These are phyloP conservation scores for Chaetorhynchus papuensis DNA, from an alignment of 2,113 vertebrate genomes.

Conservation along the genomic window DNA sequence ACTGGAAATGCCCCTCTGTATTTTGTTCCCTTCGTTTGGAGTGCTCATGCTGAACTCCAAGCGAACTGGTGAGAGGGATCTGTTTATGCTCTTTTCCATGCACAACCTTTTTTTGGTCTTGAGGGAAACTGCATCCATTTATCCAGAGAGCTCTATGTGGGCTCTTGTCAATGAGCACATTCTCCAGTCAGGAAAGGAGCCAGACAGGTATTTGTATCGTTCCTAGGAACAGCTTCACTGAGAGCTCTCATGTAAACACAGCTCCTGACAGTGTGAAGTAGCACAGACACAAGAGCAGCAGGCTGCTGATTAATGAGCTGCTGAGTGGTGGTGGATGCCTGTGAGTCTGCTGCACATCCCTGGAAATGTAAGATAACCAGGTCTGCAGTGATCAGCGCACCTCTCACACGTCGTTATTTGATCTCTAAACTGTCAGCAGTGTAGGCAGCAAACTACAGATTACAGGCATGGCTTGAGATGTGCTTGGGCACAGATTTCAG, in stretches of 20 bases:
- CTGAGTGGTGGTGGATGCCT: not conserved
- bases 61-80: not conserved
- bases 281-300: not conserved
- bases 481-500: not conserved
- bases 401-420: not conserved
- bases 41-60: not conserved
- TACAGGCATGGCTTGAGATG: not conserved
- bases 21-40: not conserved
- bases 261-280: not conserved
- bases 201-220: not conserved
- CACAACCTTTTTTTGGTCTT: not conserved
- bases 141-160: not conserved
- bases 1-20: not conserved
- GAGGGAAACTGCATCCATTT: not conserved
- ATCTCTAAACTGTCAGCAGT: not conserved
- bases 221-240: not conserved
- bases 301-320: conserved; percentile 49
- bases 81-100: not conserved
- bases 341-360: not conserved
- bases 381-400: not conserved
- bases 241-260: not conserved
- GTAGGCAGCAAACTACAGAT: not conserved
- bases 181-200: not conserved
- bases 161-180: not conserved
- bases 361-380: not conserved